Evolutionary conservation across 2,113 vertebrate species (phyloP).

Genomic region (Orientallactaga bullata): DNA sequence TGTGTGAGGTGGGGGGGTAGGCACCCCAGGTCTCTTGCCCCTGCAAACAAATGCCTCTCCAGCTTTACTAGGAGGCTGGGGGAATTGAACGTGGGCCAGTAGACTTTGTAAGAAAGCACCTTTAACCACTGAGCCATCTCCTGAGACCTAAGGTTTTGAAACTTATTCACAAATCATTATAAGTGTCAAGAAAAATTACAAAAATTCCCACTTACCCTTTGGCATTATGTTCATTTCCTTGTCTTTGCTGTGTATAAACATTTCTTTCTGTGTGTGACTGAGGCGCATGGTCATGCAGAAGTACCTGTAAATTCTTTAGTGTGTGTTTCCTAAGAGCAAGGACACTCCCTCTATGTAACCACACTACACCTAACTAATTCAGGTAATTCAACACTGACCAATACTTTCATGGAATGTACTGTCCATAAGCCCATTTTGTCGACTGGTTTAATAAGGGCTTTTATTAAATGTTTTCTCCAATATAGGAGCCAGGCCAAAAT

Average conservation of each 20-base stretch:
- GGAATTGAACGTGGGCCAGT: no score
- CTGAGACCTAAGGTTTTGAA: constrained; percentile 11
- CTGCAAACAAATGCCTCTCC: no score
- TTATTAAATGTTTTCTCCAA: constrained; percentile 28
- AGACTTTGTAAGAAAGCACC: no score
- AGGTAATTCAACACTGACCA: constrained; percentile 15
- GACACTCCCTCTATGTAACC: not conserved
- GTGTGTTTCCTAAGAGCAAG: constrained; percentile 10
- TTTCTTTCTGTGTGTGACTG: not conserved
- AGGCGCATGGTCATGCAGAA: not conserved
- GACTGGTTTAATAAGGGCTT: not conserved
- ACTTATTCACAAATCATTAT: constrained; percentile 39
- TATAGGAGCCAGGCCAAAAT: constrained; percentile 6
- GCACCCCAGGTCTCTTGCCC: no score
- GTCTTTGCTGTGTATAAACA: not conserved
- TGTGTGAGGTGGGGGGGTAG: no score
- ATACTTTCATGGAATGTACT: constrained; percentile 28
- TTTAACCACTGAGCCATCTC: no score
- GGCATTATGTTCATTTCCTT: not conserved
- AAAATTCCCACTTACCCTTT: not conserved
- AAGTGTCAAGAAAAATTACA: constrained; percentile 32
- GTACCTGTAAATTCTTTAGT: not conserved
- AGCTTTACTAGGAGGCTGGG: no score
- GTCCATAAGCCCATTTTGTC: not conserved
- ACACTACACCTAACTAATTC: not conserved